Conservation (phyloP, 2,797 vertebrate genomes). For the Anas flavirostris region DNA sequence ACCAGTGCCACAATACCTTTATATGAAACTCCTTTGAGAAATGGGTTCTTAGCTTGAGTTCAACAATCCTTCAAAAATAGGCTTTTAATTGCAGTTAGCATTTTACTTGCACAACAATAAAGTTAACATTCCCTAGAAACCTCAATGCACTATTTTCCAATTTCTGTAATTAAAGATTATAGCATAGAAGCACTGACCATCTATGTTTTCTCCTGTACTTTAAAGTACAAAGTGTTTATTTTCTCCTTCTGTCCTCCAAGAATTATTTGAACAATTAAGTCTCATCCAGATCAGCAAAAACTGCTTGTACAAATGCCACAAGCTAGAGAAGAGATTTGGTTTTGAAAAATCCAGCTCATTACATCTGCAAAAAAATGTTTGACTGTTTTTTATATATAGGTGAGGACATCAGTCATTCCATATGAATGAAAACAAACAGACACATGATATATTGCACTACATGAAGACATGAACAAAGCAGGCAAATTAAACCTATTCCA, state of each 20-base stretch:
- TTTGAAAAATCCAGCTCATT: neutral
- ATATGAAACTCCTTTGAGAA: neutral
- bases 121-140: neutral
- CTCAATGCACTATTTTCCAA: neutral
- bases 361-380: neutral
- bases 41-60: neutral
- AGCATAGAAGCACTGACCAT: neutral
- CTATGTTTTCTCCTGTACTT: neutral
- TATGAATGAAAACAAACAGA: neutral
- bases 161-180: neutral
- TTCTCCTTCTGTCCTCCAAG: neutral
- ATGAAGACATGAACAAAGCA: neutral
- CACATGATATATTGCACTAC: accelerated
- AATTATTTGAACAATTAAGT: neutral
- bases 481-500: neutral
- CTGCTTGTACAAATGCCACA: neutral
- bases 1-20: neutral
- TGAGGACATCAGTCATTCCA: neutral
- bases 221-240: neutral
- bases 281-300: neutral
- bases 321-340: neutral
- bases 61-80: neutral
- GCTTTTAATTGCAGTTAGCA: neutral
- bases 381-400: neutral
- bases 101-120: neutral